Evolutionary conservation across 2,888 invertebrate genomes (phyloP).

Genomic region (Venustoraphidia nigricollis): DNA sequence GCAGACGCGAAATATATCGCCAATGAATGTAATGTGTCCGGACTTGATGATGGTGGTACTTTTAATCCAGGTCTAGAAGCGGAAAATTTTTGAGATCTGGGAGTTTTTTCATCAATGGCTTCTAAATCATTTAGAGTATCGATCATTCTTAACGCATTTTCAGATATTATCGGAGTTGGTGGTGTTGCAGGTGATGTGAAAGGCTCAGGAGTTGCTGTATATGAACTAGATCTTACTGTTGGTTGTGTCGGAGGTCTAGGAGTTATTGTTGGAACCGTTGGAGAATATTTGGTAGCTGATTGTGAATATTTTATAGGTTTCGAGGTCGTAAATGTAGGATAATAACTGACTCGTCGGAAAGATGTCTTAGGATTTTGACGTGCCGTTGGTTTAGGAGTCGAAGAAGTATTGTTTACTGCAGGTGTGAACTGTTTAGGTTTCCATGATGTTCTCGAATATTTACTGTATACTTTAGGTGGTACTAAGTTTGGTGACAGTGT

Average conservation of each 20-base stretch:
- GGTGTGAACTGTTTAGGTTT: neutral
- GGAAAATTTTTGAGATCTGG: conserved; percentile 19
- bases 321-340: conserved; percentile 4
- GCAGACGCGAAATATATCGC: conserved; percentile 68
- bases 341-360: conserved; percentile 23
- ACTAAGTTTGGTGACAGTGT: conserved; percentile 27
- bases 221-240: neutral
- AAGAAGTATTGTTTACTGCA: conserved; percentile 8
- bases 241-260: conserved; percentile 7
- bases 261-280: conserved; percentile 21
- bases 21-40: conserved; percentile 60
- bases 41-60: conserved; percentile 58
- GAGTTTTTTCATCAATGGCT: conserved; percentile 27
- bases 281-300: conserved; percentile 15
- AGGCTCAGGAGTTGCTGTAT: neutral
- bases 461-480: conserved; percentile 1
- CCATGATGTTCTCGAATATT: neutral
- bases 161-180: conserved; percentile 31
- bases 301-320: conserved; percentile 1
- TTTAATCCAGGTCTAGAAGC: conserved; percentile 41
- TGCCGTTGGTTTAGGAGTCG: conserved; percentile 7
- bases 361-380: conserved; percentile 12
- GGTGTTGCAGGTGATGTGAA: conserved; percentile 8
- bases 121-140: conserved; percentile 48
- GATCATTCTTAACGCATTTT: conserved; percentile 53